A percentile compares a stretch with the other conserved stretches of the same genome.
Evolutionary conservation across 1,140 invertebrate species (phyloP).

Genomic region (Paraescarpia echinospica): DNA sequence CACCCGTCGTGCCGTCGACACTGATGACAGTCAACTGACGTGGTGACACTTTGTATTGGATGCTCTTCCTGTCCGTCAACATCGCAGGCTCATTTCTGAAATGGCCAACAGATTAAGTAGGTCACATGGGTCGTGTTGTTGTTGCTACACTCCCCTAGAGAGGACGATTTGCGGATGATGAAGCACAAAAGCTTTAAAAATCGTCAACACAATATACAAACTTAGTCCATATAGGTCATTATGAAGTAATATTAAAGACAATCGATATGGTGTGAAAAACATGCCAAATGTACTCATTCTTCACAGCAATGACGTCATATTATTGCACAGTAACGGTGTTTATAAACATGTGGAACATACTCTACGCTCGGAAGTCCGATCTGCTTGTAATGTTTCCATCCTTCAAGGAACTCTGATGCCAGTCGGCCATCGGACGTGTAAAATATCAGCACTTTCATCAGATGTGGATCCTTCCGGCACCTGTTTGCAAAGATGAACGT

Average conservation of each 20-base stretch:
- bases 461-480: constrained; percentile 51
- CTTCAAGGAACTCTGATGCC: constrained; percentile 47
- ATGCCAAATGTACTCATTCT: too few relatives aligned
- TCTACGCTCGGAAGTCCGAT: constrained; percentile 54
- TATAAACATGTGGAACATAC: constrained; percentile 38
- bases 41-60: constrained; percentile 1
- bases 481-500: constrained; percentile 33
- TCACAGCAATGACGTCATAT: too few relatives aligned
- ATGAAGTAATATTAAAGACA: too few relatives aligned
- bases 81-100: not conserved
- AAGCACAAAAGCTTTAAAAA: too few relatives aligned
- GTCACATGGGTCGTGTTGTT: not conserved
- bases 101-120: not conserved
- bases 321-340: too few relatives aligned
- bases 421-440: constrained; percentile 47
- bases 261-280: too few relatives aligned
- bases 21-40: constrained; percentile 1
- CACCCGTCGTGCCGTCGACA: not conserved
- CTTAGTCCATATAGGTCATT: too few relatives aligned
- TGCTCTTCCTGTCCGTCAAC: not conserved
- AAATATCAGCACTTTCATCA: constrained; percentile 51
- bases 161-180: not conserved
- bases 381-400: constrained; percentile 55
- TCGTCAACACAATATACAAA: too few relatives aligned
- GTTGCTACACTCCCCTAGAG: not conserved